phyloP scores from a whole-genome alignment of 2,888 invertebrate species.

The Teleiodes luculella region DNA sequence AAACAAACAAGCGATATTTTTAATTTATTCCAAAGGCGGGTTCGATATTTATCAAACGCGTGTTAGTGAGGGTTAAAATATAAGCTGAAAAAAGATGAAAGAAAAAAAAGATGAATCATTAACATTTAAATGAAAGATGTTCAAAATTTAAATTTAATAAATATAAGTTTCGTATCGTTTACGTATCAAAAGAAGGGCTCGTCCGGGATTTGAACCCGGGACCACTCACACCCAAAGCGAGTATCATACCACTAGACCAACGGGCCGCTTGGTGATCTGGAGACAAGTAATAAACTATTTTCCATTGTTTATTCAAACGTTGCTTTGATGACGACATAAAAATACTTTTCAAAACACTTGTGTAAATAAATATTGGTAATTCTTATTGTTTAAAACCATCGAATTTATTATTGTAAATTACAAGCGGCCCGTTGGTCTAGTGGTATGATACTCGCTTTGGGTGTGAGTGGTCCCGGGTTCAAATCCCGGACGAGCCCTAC shows the following conservation, averaged over 20 bases:
- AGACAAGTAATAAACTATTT: not conserved
- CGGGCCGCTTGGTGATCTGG: conserved; percentile 52
- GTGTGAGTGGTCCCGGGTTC: conserved; percentile 51
- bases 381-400: not conserved
- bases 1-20: not conserved
- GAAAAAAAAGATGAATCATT: too few species aligned
- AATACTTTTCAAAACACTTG: not conserved
- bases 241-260: conserved; percentile 42
- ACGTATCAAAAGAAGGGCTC: conserved; percentile 34
- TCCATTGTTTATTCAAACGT: not conserved
- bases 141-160: too few species aligned
- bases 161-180: too few species aligned
- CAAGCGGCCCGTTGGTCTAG: conserved; percentile 32
- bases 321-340: not conserved
- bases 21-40: too few species aligned
- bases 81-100: too few species aligned
- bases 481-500: conserved; percentile 57
- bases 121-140: too few species aligned
- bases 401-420: not conserved
- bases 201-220: conserved; percentile 60
- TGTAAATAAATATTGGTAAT: not conserved
- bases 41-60: too few species aligned
- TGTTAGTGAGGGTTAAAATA: too few species aligned
- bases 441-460: conserved; percentile 40
- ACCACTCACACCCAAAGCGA: conserved; percentile 47